Evolutionary conservation across 2,113 vertebrate genomes (phyloP), one percentile per base, ranked within the genome.

Genomic region (Pelodiscus sinensis): DNA sequence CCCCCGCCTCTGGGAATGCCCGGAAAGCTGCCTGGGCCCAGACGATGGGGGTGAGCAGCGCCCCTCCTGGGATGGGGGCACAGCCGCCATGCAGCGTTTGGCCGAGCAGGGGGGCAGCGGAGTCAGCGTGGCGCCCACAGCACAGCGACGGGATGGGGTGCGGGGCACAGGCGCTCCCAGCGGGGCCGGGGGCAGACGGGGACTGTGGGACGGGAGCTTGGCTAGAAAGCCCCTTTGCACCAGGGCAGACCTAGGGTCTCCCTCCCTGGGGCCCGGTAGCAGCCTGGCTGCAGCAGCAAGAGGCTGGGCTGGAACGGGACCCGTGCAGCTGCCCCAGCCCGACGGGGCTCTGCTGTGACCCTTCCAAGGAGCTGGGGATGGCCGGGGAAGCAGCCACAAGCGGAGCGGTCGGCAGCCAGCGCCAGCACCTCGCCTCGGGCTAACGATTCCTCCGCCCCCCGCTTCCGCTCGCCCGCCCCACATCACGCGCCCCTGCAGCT

Each of bases 401-500:
- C n/a, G n/a, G n/a, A n/a, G n/a, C n/a, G n/a, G n/a, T 71, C 62
- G 7, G 2, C n/a, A 31, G 29, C 62, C 16, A 10, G 25, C 27
- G 12, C 58, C 58, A 10, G 16, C 65, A 35, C 18, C 65, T n/a
- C 65, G 5, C 9, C 19, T 4, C 54, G 16, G 62, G 9, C 52
- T 56, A 6, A 18, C 31, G 31, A 11, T 11, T 38, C n/a, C 54
- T 5, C 25, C 27, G 9, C 27, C 13, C 27, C 50, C 79, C 10
- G 8, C n/a, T n/a, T n/a, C n/a, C n/a, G 54, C 65, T 5, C 8
- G 12, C 12, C 15, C 54, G 16, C 60, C 14, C 27, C 60, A 13
- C 9, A 18, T 31, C 16, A 9, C 15, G 8, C 18, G n/a, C 65
- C 19, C 16, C 24, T 2, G 1, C 18, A 5, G 2, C 1, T 19